Evolutionary conservation across 2,797 vertebrate species (phyloP).

Genomic region (Harpagifer antarcticus): DNA sequence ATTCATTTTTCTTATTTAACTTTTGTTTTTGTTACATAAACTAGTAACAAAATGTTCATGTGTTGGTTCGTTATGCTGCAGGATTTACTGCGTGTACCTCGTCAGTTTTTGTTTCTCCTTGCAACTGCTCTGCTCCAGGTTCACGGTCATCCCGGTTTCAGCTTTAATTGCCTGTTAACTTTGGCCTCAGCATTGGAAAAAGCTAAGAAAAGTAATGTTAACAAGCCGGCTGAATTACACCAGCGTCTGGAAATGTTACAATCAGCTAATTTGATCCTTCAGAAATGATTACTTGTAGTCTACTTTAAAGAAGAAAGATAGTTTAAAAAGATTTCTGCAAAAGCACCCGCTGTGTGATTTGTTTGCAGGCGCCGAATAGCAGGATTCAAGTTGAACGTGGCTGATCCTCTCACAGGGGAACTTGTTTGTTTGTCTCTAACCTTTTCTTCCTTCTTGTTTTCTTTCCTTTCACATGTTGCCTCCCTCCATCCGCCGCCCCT

Average conservation of each 20-base stretch:
- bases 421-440: constrained; percentile 59
- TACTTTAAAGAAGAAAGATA: neutral
- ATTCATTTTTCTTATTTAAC: neutral
- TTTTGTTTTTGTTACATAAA: neutral
- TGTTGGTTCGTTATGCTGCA: neutral
- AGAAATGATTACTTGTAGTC: neutral
- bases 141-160: neutral
- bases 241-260: neutral
- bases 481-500: constrained; percentile 43
- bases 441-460: constrained; percentile 41
- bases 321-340: neutral
- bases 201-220: neutral
- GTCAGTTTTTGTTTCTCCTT: constrained; percentile 4
- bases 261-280: neutral
- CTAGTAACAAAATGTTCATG: neutral
- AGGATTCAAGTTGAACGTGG: constrained; percentile 40
- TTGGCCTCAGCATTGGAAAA: neutral
- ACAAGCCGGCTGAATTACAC: neutral
- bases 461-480: constrained; percentile 27
- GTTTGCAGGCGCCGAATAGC: constrained; percentile 9
- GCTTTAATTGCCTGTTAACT: neutral
- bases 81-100: neutral
- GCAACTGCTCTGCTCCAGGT: neutral
- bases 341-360: neutral
- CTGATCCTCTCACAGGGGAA: constrained; percentile 15